Base-by-base conservation (phyloP, 2,888 invertebrate genomes). In the Dimorphilus gyrociliatus region DNA sequence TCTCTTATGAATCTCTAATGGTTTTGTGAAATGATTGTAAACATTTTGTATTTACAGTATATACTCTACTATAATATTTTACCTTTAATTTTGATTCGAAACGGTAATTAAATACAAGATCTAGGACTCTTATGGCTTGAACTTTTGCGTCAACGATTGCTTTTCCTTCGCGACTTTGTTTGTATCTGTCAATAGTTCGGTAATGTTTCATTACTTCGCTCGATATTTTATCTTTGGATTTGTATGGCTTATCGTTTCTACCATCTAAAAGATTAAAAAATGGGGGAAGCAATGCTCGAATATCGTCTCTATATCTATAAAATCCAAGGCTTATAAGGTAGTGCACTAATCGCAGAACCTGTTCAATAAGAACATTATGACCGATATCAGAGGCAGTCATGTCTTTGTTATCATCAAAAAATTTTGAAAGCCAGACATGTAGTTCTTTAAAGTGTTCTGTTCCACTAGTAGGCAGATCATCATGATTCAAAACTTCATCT, bases 321-420 rank as follows among this genome's bases (percentile, higher is more conserved):
- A 51, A 56, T 16, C 59, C 58, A 43, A 50, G 55, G 26, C 46
- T 42, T 12, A 55, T 55, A 31, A 60, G 42, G 35, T 46, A 53
- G 32, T 53, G 49, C 4, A 58, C 53, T 34, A 60, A 43, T 17
- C 50, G 34, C 23, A 60, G 35, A 16, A 60, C 58, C 51, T 55
- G 53, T 40, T 47, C 41, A 1, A 55, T 50, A n/a, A 59, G 46
- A 44, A 50, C 48, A 40, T 57, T 59, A 39, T 57, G 53, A 1
- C 58, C 58, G 17, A 55, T 50, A 27, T 47, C 33, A 4, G 57
- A 54, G 2, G 56, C 56, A 4, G 53, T 53, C 57, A 60, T 60
- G 43, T 55, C 53, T 13, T 50, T 49, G 38, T 59, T 58, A 13
- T 39, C 36, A 14, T 46, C 50, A 4, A 59, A 47, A 35, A 58